These are phyloP conservation scores for Chloropsis cyanopogon DNA, from an alignment of 2,113 vertebrate species.

Conservation along the genomic window DNA sequence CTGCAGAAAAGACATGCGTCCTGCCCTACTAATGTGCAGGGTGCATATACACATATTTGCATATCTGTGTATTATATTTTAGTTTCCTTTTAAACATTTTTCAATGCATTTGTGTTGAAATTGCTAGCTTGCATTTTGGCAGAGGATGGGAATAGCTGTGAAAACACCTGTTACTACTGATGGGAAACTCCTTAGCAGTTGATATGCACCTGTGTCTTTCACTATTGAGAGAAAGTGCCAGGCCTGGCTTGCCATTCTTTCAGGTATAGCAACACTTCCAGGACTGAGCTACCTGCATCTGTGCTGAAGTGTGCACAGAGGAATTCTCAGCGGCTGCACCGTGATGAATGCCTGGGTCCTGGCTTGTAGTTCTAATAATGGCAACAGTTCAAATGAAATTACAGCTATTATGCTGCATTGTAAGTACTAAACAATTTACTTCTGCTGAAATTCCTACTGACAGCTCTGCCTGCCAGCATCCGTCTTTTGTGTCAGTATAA, in stretches of 20 bases:
- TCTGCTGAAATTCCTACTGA: constrained; percentile 64
- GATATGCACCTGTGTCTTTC: neutral
- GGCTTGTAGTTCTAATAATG: constrained; percentile 66
- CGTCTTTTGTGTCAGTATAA: constrained; percentile 45
- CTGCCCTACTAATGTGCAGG: neutral
- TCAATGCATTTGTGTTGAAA: neutral
- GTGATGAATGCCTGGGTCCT: constrained; percentile 41
- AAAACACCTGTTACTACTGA: constrained; percentile 45
- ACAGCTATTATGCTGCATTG: constrained; percentile 71
- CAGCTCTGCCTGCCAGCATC: constrained; percentile 52
- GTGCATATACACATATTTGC: neutral
- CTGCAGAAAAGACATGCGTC: neutral
- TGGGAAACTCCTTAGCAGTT: constrained; percentile 12
- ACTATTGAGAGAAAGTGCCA: neutral
- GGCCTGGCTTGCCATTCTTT: constrained; percentile 2
- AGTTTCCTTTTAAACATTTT: constrained; percentile 13
- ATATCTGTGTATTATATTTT: neutral
- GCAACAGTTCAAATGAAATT: constrained; percentile 73
- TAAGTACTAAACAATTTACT: constrained; percentile 72
- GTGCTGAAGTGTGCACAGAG: constrained; percentile 8
- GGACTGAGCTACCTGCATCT: constrained; percentile 30
- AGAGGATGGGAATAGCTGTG: constrained; percentile 12
- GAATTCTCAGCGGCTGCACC: neutral
- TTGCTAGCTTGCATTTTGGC: constrained; percentile 9
- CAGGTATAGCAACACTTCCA: neutral